These are phyloP conservation scores for Eulimnadia texana DNA, from an alignment of 1,140 invertebrate genomes.

Conservation along the genomic window DNA sequence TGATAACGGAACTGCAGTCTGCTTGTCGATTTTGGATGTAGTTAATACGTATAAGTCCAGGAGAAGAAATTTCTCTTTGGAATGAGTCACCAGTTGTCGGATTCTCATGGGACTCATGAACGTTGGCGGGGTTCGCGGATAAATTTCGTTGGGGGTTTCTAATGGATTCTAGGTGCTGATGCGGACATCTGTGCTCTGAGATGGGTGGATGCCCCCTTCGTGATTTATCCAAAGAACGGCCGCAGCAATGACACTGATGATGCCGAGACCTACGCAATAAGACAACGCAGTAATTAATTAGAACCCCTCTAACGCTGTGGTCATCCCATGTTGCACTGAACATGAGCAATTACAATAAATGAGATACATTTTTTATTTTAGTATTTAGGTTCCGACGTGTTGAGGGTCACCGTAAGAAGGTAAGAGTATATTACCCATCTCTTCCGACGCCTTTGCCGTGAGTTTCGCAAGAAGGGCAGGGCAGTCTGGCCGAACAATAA, in stretches of 20 bases:
- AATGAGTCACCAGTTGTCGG: not conserved
- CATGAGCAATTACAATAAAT: too few relatives aligned
- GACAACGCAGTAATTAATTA: not conserved
- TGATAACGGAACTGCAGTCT: not conserved
- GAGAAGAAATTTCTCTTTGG: not conserved
- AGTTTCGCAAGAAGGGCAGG: not conserved
- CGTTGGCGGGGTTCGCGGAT: not conserved
- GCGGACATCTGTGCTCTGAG: not conserved
- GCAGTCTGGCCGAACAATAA: not conserved
- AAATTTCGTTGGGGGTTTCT: not conserved
- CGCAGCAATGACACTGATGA: not conserved
- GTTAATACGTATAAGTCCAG: not conserved
- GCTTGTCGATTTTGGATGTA: not conserved
- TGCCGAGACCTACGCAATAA: not conserved
- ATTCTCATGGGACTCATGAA: too few relatives aligned
- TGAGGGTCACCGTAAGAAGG: too few relatives aligned
- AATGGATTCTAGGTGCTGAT: not conserved
- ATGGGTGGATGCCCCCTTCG: not conserved
- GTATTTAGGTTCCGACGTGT: too few relatives aligned
- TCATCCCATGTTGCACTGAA: too few relatives aligned
- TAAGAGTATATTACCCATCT: not conserved
- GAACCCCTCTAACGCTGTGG: too few relatives aligned
- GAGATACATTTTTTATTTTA: too few relatives aligned
- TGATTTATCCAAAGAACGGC: not conserved
- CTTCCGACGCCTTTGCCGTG: not conserved